Conservation (phyloP, 23 tunicate genomes). For the Styela plicata region DNA sequence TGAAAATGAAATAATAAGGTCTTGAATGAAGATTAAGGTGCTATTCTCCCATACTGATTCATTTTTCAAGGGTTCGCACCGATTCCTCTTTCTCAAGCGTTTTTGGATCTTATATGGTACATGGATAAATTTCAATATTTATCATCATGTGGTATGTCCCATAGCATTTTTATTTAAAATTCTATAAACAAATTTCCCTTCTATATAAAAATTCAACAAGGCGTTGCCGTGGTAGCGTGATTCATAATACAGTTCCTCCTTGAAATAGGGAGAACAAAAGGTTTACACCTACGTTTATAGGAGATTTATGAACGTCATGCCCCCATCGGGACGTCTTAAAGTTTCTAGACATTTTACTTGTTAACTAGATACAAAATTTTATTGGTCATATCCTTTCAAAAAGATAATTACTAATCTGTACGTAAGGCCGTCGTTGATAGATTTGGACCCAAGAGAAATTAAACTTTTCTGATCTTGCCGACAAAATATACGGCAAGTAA, state of each 20-base stretch:
- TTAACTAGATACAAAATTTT: not conserved
- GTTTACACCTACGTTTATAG: not conserved
- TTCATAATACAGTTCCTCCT: too few species aligned
- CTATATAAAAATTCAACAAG: not conserved
- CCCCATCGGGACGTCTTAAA: not conserved
- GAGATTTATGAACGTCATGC: not conserved
- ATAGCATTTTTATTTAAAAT: too few species aligned
- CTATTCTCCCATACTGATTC: too few species aligned
- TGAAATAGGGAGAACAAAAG: too few species aligned
- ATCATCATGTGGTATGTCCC: too few species aligned
- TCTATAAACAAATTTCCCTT: too few species aligned
- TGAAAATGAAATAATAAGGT: too few species aligned
- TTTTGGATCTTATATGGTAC: too few species aligned
- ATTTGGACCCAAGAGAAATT: not conserved
- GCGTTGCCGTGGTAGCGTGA: not conserved
- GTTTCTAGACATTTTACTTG: not conserved
- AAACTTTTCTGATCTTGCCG: not conserved
- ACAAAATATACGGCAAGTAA: not conserved
- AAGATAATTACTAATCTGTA: not conserved
- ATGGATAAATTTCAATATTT: too few species aligned
- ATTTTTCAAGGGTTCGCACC: too few species aligned
- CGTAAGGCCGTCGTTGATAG: not conserved
- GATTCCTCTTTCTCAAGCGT: too few species aligned
- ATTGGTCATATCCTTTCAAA: not conserved
- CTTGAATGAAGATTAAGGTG: too few species aligned